Percentiles rank a stretch among this genome's conserved stretches.
Conservation (phyloP, 1,140 invertebrate genomes). For the Hycleus phaleratus region DNA sequence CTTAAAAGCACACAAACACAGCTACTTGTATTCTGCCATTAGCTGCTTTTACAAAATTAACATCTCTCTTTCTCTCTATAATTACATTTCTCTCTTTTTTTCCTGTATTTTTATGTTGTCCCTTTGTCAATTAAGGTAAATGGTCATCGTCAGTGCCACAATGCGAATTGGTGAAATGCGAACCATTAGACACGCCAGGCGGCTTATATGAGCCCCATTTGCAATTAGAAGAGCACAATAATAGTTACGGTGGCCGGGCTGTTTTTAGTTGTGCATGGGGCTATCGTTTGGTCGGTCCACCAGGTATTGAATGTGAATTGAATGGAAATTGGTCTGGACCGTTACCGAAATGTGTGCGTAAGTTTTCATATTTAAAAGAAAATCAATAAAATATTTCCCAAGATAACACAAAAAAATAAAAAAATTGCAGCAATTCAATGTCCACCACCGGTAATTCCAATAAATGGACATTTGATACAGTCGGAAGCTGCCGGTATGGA, state of each 20-base stretch:
- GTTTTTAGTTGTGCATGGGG: constrained; percentile 78
- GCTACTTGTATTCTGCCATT: too few species aligned
- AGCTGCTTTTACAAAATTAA: too few species aligned
- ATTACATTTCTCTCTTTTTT: too few species aligned
- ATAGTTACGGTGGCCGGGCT: constrained; percentile 58
- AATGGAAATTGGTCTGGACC: constrained; percentile 71
- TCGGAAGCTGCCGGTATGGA: constrained; percentile 43
- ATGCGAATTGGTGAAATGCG: constrained; percentile 67
- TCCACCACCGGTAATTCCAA: constrained; percentile 59
- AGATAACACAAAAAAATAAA: too few species aligned
- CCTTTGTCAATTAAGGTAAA: constrained; percentile 46
- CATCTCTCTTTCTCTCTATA: too few species aligned
- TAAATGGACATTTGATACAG: constrained; percentile 62
- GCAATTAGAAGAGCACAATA: constrained; percentile 54
- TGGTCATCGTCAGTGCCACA: constrained; percentile 67
- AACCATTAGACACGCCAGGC: constrained; percentile 48
- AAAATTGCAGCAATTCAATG: constrained; percentile 64
- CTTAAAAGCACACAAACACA: too few species aligned
- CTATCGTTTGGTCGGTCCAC: constrained; percentile 61
- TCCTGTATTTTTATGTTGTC: too few species aligned
- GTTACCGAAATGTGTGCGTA: constrained; percentile 65
- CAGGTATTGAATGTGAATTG: constrained; percentile 66
- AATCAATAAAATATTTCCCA: too few species aligned
- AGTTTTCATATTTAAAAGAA: constrained; percentile 25
- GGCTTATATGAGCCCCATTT: constrained; percentile 46